Percentiles rank a stretch among this genome's conserved stretches.
Conservation (phyloP, 1,140 invertebrate genomes). For the Lordiphosa mommai region DNA sequence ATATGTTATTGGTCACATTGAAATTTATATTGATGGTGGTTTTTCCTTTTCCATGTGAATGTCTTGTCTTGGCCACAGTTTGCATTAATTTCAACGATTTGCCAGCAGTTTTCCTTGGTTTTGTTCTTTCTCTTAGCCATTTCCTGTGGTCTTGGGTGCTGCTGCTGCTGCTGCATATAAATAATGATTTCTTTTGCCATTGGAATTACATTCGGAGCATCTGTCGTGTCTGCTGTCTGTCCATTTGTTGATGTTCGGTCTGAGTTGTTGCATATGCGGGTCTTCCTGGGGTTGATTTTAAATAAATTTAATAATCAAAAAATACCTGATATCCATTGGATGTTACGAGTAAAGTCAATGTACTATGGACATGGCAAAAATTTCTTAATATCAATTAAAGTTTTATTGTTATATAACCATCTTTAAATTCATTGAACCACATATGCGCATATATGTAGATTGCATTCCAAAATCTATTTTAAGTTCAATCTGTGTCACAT, state of each 20-base stretch:
- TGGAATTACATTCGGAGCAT: conserved; percentile 3
- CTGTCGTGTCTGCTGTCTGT: too few relatives aligned
- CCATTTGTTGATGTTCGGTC: too few relatives aligned
- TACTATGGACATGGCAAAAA: too few relatives aligned
- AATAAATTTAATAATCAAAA: too few relatives aligned
- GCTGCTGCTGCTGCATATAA: conserved; percentile 29
- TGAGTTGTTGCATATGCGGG: too few relatives aligned
- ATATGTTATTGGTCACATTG: conserved; percentile 50
- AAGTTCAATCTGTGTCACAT: not conserved
- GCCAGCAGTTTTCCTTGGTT: conserved; percentile 2
- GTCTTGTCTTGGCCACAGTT: conserved; percentile 47
- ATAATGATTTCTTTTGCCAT: conserved; percentile 46
- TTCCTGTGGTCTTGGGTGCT: conserved; percentile 25
- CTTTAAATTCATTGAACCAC: too few relatives aligned
- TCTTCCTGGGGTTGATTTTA: too few relatives aligned
- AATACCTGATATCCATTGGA: not conserved
- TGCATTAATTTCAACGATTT: conserved; percentile 39
- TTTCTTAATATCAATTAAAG: too few relatives aligned
- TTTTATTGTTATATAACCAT: too few relatives aligned
- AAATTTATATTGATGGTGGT: conserved; percentile 56
- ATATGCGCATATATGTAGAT: too few relatives aligned
- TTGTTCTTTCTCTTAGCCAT: conserved; percentile 5
- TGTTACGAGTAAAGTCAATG: too few relatives aligned
- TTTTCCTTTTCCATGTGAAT: not conserved
- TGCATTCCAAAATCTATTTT: too few relatives aligned